These are phyloP conservation scores for Chondrosia reniformis DNA, from an alignment of 37 sponge, comb jelly and placozoan genomes.

Conservation along the genomic window DNA sequence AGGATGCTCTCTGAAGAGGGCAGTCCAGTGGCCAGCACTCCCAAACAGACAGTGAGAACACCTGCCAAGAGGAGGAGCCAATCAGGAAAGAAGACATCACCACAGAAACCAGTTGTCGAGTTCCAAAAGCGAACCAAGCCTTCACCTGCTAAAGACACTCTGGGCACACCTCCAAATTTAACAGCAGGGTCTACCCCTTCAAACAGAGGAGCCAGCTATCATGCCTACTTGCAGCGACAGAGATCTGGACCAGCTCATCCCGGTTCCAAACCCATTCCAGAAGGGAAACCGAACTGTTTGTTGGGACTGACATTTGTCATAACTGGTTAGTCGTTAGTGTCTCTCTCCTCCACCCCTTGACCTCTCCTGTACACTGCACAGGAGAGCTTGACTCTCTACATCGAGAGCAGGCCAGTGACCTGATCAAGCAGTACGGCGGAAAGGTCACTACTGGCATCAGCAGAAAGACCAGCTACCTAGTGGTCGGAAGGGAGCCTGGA, in stretches of 20 bases:
- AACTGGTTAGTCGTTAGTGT: too few species aligned
- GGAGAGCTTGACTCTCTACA: slow-evolving; percentile 94
- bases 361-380: too few species aligned
- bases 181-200: slow-evolving; percentile 5
- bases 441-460: slow-evolving; percentile 77
- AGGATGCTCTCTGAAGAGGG: slow-evolving; percentile 29
- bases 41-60: not conserved
- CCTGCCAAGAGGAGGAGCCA: not conserved
- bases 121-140: not conserved
- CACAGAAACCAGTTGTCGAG: not conserved
- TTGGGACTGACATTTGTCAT: slow-evolving; percentile 72
- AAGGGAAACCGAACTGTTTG: slow-evolving; percentile 50
- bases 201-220: slow-evolving; percentile 36
- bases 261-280: slow-evolving; percentile 75
- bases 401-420: slow-evolving; percentile 76
- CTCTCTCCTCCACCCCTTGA: too few species aligned
- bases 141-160: not conserved
- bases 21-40: not conserved
- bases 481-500: slow-evolving; percentile 89
- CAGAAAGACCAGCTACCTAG: slow-evolving; percentile 81
- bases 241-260: slow-evolving; percentile 60
- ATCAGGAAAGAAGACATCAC: not conserved
- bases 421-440: slow-evolving; percentile 88
- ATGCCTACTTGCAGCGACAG: slow-evolving; percentile 50
- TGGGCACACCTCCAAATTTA: not conserved